Conservation (phyloP, 2,113 vertebrate genomes). For the Oreotrochilus melanogaster region DNA sequence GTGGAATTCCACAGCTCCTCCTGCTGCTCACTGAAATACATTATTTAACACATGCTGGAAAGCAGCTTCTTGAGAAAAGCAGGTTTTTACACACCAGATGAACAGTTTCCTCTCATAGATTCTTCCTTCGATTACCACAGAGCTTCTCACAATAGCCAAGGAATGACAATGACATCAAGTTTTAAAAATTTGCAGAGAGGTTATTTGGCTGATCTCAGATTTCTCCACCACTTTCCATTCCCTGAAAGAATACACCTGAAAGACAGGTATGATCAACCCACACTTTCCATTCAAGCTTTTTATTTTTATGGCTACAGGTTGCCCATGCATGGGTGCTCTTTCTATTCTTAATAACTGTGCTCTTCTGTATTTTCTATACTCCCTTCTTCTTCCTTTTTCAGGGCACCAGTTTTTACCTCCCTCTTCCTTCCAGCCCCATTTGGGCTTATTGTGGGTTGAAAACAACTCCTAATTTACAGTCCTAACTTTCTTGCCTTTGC, state of each 20-base stretch:
- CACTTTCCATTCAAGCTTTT: background rate
- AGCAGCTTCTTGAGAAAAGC: slow-evolving; percentile 20
- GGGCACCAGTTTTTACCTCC: background rate
- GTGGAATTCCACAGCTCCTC: slow-evolving; percentile 52
- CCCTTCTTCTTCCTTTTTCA: background rate
- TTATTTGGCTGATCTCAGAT: background rate
- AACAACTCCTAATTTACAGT: background rate
- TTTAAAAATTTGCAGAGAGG: background rate
- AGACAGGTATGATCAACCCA: too few relatives aligned
- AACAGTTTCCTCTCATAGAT: background rate
- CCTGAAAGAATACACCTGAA: too few relatives aligned
- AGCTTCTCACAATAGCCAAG: background rate
- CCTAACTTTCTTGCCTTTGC: background rate
- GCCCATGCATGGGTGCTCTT: background rate
- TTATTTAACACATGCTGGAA: slow-evolving; percentile 34
- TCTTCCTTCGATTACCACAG: background rate
- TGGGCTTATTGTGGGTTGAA: background rate
- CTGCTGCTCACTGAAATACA: slow-evolving; percentile 24
- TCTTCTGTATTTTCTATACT: background rate
- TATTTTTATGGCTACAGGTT: background rate
- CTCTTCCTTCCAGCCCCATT: background rate
- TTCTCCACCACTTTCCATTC: background rate
- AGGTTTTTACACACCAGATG: background rate
- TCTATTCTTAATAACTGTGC: background rate
- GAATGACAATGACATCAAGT: background rate